phyloP scores from a whole-genome alignment of 2,888 invertebrate species.

The Isoperla grammatica region DNA sequence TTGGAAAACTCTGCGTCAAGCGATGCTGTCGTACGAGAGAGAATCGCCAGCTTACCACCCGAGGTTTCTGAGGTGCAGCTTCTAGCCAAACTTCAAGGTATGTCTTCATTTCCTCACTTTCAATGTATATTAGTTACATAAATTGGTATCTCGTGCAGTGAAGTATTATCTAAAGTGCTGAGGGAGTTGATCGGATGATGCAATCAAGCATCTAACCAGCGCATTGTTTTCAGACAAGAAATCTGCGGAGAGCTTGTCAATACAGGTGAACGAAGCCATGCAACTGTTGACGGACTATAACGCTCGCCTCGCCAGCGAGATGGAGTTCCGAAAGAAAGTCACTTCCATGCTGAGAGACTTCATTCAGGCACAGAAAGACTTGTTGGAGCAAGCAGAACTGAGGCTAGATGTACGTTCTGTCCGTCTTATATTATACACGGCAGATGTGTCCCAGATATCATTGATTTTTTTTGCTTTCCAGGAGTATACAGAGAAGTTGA shows the following conservation, averaged over 20 bases:
- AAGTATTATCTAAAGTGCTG: neutral
- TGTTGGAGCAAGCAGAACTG: constrained; percentile 79
- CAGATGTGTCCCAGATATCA: neutral
- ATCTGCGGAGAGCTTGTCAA: constrained; percentile 69
- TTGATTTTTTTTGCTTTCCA: constrained; percentile 45
- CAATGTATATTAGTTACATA: constrained; percentile 4
- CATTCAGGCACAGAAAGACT: constrained; percentile 77
- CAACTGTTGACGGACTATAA: constrained; percentile 85
- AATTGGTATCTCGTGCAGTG: constrained; percentile 10
- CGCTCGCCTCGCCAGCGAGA: constrained; percentile 72
- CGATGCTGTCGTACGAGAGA: constrained; percentile 86
- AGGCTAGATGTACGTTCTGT: constrained; percentile 66
- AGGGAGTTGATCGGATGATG: too few relatives aligned
- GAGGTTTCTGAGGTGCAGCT: constrained; percentile 90
- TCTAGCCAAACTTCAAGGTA: constrained; percentile 80
- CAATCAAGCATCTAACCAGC: too few relatives aligned
- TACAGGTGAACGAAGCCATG: constrained; percentile 84
- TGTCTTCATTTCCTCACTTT: constrained; percentile 20
- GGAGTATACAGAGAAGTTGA: constrained; percentile 88
- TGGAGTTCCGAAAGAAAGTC: constrained; percentile 83
- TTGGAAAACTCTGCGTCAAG: constrained; percentile 93
- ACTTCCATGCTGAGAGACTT: constrained; percentile 84
- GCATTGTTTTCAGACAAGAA: constrained; percentile 61
- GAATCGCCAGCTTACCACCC: constrained; percentile 88
- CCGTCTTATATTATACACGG: neutral